Base-by-base conservation (phyloP, 1,140 invertebrate genomes). In the Macrobrachium rosenbergii region DNA sequence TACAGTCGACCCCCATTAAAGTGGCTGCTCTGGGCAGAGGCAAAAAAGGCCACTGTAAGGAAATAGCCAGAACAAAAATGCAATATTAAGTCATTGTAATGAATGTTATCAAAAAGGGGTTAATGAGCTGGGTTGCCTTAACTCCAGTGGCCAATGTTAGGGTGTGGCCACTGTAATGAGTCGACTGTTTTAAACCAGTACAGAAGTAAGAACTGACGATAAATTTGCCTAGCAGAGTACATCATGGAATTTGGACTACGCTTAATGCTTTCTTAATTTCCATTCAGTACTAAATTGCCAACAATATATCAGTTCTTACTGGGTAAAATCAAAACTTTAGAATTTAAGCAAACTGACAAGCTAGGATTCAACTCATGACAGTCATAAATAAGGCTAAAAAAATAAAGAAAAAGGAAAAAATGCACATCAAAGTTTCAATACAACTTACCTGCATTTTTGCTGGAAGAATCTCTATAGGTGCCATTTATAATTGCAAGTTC, bases 401-500 rank as follows among this genome's bases (percentile, higher is more conserved):
- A 80, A 17, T 72, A 73, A 72, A 43, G 16, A 79, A 64, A 60
- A 80, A 37, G n/a, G 14, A 87, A 60, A 73, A 60, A 75, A 8
- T 81, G 59, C 80, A 62, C 11, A 63, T 58, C 17, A 23, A 72
- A 58, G 8, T 86, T 52, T 85, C 16, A 5, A 52, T 69, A 7
- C 7, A 76, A 45, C 82, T 23, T 69, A 87, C 86, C 81, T 86
- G 81, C 69, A 72, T 87, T 81, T 72, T 97, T 97, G 90, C 96
- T 95, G 91, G 96, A 97, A 72, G 96, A 97, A 92, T 99, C 98
- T 92, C 98, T 95, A 93, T 99, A 99, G 60, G 99, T 99, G 91
- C 99, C 99, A 92, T 99, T 99, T 91, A 99, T 99, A 90, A 99
- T 99, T 90, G 99, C 99, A 92, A 99, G 94, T 93, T 99, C 99